Evolutionary conservation across 92 coral and sea anemone species (phyloP), one percentile per base, ranked within the genome.

Genomic region (Epizoanthus stellaris): DNA sequence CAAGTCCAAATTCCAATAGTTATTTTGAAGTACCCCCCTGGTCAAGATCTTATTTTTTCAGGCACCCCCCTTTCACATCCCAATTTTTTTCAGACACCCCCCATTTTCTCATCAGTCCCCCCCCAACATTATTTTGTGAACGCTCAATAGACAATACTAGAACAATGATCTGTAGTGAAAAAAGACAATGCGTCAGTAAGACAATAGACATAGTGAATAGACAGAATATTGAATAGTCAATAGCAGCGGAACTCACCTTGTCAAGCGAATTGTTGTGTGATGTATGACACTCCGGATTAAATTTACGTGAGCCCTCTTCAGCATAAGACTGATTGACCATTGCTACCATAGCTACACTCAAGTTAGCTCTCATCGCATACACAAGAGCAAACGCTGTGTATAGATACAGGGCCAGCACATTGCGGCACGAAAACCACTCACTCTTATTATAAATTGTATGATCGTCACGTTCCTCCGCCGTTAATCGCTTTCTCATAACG

Each of bases 251-350:
- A 7, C 52, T 68, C 21, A 68, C 81, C 81, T 76, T 60, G 16
- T 76, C 81, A n/a, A 76, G 36, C 3, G 81, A 57, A 36, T 57
- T 56, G 61, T 76, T 76, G 1, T 76, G 81, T 6, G 81, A 20
- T 25, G 68, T 36, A 49, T 36, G 81, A 25, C 81, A 76, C 16
- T 76, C 53, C 30, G 52, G 52, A 59, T 76, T 17, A 15, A 59
- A 10, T 17, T 14, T 74, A 15, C 25, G 52, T 1, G 81, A 76
- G 67, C 42, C 15, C 3, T 36, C 81, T 39, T 76, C 52, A 4
- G 68, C 81, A 36, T 58, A 76, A 16, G 81, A 12, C 54, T 76
- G 81, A n/a, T 76, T 76, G 19, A 76, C 81, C 81, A 76, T 76
- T 5, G 81, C 69, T 6, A 76, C 81, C 36, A 76, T 76, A 6